Evolutionary conservation across 2,888 invertebrate species (phyloP).

Genomic region (Eristalinus aeneus): DNA sequence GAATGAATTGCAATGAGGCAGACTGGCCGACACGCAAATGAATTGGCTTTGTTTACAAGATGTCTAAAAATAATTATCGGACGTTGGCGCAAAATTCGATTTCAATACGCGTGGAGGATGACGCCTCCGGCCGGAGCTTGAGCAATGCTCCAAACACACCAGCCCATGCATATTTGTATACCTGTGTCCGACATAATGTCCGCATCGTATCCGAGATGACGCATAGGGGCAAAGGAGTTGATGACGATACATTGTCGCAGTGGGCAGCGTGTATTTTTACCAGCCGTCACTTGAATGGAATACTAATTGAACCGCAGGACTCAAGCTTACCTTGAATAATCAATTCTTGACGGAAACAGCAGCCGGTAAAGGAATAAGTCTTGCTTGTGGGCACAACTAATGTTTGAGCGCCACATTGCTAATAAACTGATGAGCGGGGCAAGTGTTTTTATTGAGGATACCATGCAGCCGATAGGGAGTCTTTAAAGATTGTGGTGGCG

Average conservation of each 20-base stretch:
- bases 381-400: neutral
- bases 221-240: conserved; percentile 22
- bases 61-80: conserved; percentile 60
- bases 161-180: neutral
- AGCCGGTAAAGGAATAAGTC: neutral
- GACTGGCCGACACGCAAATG: neutral
- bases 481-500: neutral
- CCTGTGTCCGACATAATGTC: neutral
- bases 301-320: conserved; percentile 40
- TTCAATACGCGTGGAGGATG: conserved; percentile 2
- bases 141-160: neutral
- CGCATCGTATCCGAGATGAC: conserved; percentile 18
- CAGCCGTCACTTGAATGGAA: conserved; percentile 31
- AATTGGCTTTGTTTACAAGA: conserved; percentile 46
- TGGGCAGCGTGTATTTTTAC: neutral
- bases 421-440: neutral
- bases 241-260: conserved; percentile 1
- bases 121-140: neutral
- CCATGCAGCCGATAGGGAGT: too few relatives aligned
- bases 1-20: conserved; percentile 35
- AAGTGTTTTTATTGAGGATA: neutral
- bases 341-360: conserved; percentile 29
- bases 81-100: conserved; percentile 46
- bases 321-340: conserved; percentile 21
- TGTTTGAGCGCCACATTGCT: neutral